Base-by-base conservation (phyloP, 1,140 invertebrate species). In the Phthorimaea operculella region DNA sequence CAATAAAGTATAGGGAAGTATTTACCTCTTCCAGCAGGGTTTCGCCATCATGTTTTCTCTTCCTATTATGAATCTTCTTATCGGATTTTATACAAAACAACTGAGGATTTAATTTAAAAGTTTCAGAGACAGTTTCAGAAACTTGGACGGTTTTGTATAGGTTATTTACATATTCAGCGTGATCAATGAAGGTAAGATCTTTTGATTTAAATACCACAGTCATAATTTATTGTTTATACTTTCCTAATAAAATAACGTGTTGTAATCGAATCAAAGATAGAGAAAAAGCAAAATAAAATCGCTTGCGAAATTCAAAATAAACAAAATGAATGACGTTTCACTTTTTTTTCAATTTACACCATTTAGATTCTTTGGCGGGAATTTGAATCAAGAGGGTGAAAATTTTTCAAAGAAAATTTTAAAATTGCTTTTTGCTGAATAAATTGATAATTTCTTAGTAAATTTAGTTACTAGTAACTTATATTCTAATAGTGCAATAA, bases 81-180 rank as follows among this genome's bases (percentile, higher is more conserved):
- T 39, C 36, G 8, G 36, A 39, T 39, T 39, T 39, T 39, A 39
- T 39, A 3, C 10, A 39, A 39, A 39, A 39, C n/a, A 39, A 9
- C 36, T 39, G 3, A 12, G n/a, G 36, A 39, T 39, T n/a, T 12
- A 39, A n/a, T n/a, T 3, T 9, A 9, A 39, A 39, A n/a, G 3
- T 9, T 39, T 9, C 36, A 39, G 36, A 5, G 3, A 12, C 36
- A 12, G 10, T 10, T n/a, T 39, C 36, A 39, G 36, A 39, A 5
- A 39, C 3, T 5, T 17, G 17, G 21, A 72, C 57, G 47, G 61
- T 61, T 58, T 62, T 51, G 50, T 70, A 79, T 7, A 76, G 34
- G 33, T 62, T 66, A 5, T 51, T 54, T 16, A 75, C 54, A 60
- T 59, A 75, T 11, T 71, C 57, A 21, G 51, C 63, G 55, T 80